Percentiles rank a stretch among this genome's conserved stretches.
Conservation (phyloP, 30 jellyfish, hydroid and myxozoan genomes). For the Catostylus mosaicus region DNA sequence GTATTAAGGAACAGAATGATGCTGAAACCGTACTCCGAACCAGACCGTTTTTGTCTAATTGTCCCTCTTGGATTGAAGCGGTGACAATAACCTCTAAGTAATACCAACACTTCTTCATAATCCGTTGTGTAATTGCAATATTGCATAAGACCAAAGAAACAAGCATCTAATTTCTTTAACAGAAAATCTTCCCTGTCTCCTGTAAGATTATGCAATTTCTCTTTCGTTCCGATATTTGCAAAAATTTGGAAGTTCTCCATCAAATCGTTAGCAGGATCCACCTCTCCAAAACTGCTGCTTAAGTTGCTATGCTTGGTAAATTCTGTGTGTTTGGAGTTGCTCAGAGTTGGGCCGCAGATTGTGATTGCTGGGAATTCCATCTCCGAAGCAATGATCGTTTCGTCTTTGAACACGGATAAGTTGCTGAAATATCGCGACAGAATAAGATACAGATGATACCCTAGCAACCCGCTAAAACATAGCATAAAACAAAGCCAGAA, state of each 20-base stretch:
- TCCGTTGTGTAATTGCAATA: constrained; percentile 19
- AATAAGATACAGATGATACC: background rate
- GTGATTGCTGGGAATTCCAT: constrained; percentile 19
- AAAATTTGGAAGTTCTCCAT: background rate
- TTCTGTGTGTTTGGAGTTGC: background rate
- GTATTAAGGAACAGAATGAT: constrained; percentile 18
- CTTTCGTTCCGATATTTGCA: background rate
- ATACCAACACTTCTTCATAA: constrained; percentile 13
- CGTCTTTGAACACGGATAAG: background rate
- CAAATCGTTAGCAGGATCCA: background rate
- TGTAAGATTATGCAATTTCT: background rate
- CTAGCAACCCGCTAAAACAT: background rate
- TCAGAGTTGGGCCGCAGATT: constrained; percentile 24
- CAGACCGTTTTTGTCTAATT: constrained; percentile 35
- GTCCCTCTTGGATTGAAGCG: constrained; percentile 42
- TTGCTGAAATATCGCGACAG: background rate
- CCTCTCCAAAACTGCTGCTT: background rate
- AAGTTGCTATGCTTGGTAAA: background rate
- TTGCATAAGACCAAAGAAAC: background rate
- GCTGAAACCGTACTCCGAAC: constrained; percentile 21
- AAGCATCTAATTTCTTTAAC: constrained; percentile 1
- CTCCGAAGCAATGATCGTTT: constrained; percentile 12
- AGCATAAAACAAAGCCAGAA: constrained; percentile 33
- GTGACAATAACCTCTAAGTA: constrained; percentile 29
- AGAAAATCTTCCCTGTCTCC: constrained; percentile 14